These are phyloP conservation scores for Caenorhabditis sp. DNA, from an alignment of 2,888 invertebrate genomes.

Conservation along the genomic window DNA sequence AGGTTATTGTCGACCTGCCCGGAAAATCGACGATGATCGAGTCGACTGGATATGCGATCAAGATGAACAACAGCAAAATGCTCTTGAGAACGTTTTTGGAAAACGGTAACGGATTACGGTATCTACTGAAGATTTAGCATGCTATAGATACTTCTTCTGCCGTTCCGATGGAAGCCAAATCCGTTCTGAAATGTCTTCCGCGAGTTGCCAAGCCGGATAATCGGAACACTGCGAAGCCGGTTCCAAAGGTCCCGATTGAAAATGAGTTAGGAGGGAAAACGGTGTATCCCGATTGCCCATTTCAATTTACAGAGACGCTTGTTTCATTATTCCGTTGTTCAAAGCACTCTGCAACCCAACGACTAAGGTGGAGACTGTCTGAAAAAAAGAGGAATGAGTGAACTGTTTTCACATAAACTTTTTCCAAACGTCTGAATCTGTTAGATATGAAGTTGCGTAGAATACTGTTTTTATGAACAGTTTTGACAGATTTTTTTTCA, in stretches of 20 bases:
- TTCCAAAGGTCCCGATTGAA: conserved; percentile 24
- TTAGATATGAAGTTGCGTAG: no score
- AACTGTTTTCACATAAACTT: neutral
- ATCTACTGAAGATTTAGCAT: neutral
- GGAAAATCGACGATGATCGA: conserved; percentile 49
- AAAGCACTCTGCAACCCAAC: conserved; percentile 43
- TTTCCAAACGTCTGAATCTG: neutral
- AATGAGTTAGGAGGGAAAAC: no score
- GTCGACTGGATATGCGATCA: conserved; percentile 52
- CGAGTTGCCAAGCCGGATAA: conserved; percentile 28
- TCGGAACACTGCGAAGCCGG: conserved; percentile 5
- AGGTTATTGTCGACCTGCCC: conserved; percentile 50
- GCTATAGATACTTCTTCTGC: conserved; percentile 40
- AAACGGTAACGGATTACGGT: conserved; percentile 9
- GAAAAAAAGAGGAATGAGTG: neutral
- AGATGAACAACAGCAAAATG: conserved; percentile 43
- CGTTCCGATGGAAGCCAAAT: conserved; percentile 19
- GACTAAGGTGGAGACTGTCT: conserved; percentile 35
- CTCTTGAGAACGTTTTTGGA: conserved; percentile 41
- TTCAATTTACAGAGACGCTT: conserved; percentile 19
- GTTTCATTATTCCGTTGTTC: conserved; percentile 43
- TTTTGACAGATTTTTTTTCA: no score
- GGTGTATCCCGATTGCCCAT: no score
- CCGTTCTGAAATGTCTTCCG: conserved; percentile 26
- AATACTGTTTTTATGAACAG: no score